Evolutionary conservation across 2,113 vertebrate genomes (phyloP).

Genomic region (Edolisoma coerulescens): DNA sequence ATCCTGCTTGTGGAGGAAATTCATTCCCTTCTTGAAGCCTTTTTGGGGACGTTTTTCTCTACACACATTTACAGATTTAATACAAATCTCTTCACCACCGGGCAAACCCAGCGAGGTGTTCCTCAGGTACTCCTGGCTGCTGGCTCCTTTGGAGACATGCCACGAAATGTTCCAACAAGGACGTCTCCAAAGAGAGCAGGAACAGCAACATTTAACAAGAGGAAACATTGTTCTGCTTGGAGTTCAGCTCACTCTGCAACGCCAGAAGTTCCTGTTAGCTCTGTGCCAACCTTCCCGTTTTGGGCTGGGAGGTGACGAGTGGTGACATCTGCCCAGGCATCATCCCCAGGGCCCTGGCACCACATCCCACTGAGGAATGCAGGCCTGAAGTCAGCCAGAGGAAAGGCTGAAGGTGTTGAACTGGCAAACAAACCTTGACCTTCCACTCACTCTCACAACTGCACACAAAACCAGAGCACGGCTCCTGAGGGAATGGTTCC

Average conservation of each 20-base stretch:
- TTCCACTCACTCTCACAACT: background rate
- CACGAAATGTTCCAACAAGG: background rate
- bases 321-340: background rate
- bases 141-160: background rate
- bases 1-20: background rate
- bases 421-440: background rate
- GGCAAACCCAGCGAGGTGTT: background rate
- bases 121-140: background rate
- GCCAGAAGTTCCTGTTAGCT: background rate
- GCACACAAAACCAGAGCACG: accelerated
- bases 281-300: background rate
- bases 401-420: background rate
- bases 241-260: background rate
- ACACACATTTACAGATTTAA: background rate
- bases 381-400: background rate
- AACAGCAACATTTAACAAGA: background rate
- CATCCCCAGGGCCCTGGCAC: background rate
- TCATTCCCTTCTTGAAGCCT: background rate
- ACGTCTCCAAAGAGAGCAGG: background rate
- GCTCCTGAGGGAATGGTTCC: background rate
- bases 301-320: background rate
- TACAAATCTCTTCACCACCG: background rate
- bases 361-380: accelerated
- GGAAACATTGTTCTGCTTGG: background rate
- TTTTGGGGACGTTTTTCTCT: background rate